These are phyloP conservation scores for Chirona hameri DNA, from an alignment of 2,888 invertebrate genomes.

Conservation along the genomic window DNA sequence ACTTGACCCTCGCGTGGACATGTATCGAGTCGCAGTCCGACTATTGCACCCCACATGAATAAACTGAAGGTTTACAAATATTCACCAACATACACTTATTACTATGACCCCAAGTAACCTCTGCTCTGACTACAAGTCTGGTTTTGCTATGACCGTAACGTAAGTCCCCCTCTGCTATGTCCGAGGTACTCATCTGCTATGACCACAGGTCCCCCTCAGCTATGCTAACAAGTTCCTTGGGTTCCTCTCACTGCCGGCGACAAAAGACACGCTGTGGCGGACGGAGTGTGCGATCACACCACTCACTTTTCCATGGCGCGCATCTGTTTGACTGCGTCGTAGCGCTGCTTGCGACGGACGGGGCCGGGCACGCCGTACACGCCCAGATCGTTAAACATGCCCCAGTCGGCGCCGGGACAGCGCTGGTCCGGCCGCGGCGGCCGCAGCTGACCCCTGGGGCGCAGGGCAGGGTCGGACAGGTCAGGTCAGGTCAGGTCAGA, in stretches of 20 bases:
- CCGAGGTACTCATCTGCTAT: too few relatives aligned
- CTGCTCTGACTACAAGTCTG: too few relatives aligned
- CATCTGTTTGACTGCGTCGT: slow-evolving; percentile 63
- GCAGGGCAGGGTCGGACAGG: background rate
- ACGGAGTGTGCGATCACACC: background rate
- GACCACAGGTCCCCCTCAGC: too few relatives aligned
- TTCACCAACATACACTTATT: too few relatives aligned
- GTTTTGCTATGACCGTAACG: too few relatives aligned
- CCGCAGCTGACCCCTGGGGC: slow-evolving; percentile 56
- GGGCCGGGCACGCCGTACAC: slow-evolving; percentile 65
- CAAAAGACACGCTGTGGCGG: background rate
- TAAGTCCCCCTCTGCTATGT: too few relatives aligned
- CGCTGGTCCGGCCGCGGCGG: slow-evolving; percentile 57
- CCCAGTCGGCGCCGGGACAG: slow-evolving; percentile 61
- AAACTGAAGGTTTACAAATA: too few relatives aligned
- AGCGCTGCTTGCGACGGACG: slow-evolving; percentile 58
- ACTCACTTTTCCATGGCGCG: slow-evolving; percentile 60
- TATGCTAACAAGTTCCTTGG: background rate
- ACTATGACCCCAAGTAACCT: too few relatives aligned
- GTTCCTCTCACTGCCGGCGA: background rate
- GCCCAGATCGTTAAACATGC: slow-evolving; percentile 66
- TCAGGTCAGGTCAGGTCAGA: too few relatives aligned
- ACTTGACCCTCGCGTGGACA: too few relatives aligned
- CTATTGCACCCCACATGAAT: too few relatives aligned
- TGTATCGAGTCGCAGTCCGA: too few relatives aligned